These are phyloP conservation scores for Proteles cristata DNA, from an alignment of 2,113 vertebrate genomes.

Conservation along the genomic window DNA sequence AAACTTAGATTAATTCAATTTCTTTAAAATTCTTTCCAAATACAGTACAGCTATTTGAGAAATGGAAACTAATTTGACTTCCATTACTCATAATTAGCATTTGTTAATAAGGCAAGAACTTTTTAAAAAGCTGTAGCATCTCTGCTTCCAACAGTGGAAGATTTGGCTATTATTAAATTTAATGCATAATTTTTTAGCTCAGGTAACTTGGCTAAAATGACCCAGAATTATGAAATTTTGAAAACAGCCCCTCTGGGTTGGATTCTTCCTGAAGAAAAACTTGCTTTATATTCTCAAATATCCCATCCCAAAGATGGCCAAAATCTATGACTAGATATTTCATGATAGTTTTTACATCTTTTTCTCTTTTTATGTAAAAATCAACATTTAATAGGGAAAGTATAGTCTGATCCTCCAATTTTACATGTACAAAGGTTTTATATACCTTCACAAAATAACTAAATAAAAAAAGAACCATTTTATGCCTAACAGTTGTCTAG, in stretches of 20 bases:
- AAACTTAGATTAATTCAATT: conserved; percentile 75
- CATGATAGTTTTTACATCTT: neutral
- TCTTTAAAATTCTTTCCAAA: conserved; percentile 70
- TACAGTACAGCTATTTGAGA: conserved; percentile 63
- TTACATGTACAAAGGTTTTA: conserved; percentile 2
- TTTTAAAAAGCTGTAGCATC: conserved; percentile 50
- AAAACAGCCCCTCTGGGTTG: neutral
- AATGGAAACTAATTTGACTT: conserved; percentile 74
- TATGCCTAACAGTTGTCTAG: conserved; percentile 1
- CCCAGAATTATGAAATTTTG: neutral
- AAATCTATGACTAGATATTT: neutral
- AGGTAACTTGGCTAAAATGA: neutral
- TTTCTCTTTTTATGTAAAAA: conserved; percentile 40
- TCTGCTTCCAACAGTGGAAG: conserved; percentile 25
- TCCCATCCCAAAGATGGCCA: neutral
- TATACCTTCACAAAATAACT: conserved; percentile 5
- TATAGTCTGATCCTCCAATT: conserved; percentile 1
- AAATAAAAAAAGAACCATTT: conserved; percentile 22
- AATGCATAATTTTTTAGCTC: neutral
- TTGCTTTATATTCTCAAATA: neutral
- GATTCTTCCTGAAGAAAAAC: neutral
- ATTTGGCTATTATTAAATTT: conserved; percentile 24
- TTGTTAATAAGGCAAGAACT: conserved; percentile 69
- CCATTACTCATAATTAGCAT: conserved; percentile 71
- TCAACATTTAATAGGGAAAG: neutral